Conservation (phyloP, 2,113 vertebrate species). For the Dissostichus mawsoni region DNA sequence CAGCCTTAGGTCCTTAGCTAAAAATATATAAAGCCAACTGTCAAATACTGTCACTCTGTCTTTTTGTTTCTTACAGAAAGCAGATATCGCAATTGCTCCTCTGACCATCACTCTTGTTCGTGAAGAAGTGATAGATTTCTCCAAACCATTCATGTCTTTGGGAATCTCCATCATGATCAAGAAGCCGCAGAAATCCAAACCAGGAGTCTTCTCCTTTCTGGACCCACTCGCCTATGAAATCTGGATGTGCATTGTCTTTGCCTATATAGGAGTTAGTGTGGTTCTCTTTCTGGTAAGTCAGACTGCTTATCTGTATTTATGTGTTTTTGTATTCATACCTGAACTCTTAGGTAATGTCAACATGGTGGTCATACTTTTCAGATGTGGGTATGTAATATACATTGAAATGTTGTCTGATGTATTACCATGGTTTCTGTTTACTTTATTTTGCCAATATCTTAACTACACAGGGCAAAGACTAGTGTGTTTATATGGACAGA, state of each 20-base stretch:
- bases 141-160: slow-evolving; percentile 98
- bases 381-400: not conserved
- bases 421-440: not conserved
- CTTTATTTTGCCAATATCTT: not conserved
- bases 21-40: too few species aligned
- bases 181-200: slow-evolving; percentile 98
- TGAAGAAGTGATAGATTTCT: slow-evolving; percentile 99
- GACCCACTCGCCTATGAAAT: slow-evolving; percentile 98
- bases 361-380: not conserved
- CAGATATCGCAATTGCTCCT: slow-evolving; percentile 96
- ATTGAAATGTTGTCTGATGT: not conserved
- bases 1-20: too few species aligned
- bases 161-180: slow-evolving; percentile 99
- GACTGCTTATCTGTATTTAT: not conserved
- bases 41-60: slow-evolving; percentile 9
- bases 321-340: slow-evolving; percentile 11
- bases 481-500: too few species aligned
- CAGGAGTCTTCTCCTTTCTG: slow-evolving; percentile 98
- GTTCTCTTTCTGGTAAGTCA: slow-evolving; percentile 96
- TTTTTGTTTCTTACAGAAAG: slow-evolving; percentile 87
- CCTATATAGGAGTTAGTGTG: slow-evolving; percentile 98
- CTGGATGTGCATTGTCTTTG: slow-evolving; percentile 99
- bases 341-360: not conserved
- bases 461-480: too few species aligned
- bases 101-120: slow-evolving; percentile 96